Base-by-base conservation (phyloP, 37 sponge, comb jelly and placozoan genomes). In the Crambe crambe region DNA sequence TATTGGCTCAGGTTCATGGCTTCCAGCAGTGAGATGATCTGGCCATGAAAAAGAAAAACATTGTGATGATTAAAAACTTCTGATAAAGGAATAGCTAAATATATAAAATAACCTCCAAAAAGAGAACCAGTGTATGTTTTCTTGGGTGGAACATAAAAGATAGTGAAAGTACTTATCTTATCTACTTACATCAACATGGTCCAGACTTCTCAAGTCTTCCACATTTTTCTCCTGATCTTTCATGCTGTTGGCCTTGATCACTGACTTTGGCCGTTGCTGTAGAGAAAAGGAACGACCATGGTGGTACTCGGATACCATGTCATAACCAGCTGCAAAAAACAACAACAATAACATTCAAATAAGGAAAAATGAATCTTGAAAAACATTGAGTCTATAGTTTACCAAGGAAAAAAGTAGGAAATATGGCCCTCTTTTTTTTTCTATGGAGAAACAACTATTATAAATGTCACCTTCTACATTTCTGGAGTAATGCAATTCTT, bases 1-100 rank as follows among this genome's bases (percentile, higher is more conserved):
- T 90, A 85, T 29, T 76, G 76, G 37, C 59, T 36, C 3, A 90
- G 60, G 42, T 81, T 70, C 86, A 90, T 81, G 21, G 58, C 71
- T 0, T 72, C 86, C 59, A 90, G 61, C 18, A 90, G 77, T 12
- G 42, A 22, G 22, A 41, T 22, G 5, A 83, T n/a, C 84, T 83
- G 37, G 25, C 21, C 12, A 73, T 72, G 27, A 72, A 21, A 22
- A 25, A 8, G 17, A 22, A 60, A 25, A n/a, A n/a, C n/a, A n/a
- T n/a, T n/a, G n/a, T n/a, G n/a, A n/a, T n/a, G n/a, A n/a, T n/a
- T n/a, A n/a, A n/a, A n/a, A n/a, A n/a, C 15, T 9, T 9, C 9
- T 63, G 64, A 63, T 63, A 29, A 26, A 26, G 64, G 9, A 8
- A 63, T 9, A 8, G 27, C 22, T 26, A 22, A n/a, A 29, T 9